phyloP scores from a whole-genome alignment of 2,888 invertebrate species.

The Meliscaeva auricollis region DNA sequence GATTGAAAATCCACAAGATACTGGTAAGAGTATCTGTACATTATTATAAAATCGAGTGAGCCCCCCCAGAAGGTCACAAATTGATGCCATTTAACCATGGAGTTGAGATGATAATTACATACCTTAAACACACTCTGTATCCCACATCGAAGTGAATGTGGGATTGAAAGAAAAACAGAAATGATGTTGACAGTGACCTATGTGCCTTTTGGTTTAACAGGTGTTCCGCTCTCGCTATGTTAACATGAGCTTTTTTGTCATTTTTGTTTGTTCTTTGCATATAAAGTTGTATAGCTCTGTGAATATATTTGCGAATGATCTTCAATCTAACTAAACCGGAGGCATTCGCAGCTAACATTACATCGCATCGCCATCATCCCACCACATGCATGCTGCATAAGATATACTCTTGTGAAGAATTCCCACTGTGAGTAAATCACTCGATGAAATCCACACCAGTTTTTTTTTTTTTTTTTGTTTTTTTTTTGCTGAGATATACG shows the following conservation, averaged over 20 bases:
- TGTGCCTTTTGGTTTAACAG: constrained; percentile 70
- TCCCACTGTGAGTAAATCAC: constrained; percentile 65
- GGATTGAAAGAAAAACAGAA: constrained; percentile 28
- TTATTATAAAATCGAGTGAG: constrained; percentile 65
- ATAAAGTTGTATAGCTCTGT: background rate
- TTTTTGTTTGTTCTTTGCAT: constrained; percentile 42
- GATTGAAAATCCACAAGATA: constrained; percentile 56
- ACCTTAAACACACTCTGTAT: constrained; percentile 35
- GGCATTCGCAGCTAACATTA: constrained; percentile 51
- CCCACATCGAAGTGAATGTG: constrained; percentile 56
- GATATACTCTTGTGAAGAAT: constrained; percentile 16
- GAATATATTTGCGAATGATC: constrained; percentile 15
- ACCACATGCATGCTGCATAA: background rate
- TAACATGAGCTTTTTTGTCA: constrained; percentile 52
- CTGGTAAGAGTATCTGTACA: background rate
- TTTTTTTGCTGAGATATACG: too few relatives aligned
- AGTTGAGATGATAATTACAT: constrained; percentile 73
- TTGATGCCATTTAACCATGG: constrained; percentile 72
- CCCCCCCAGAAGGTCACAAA: constrained; percentile 73
- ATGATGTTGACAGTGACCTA: constrained; percentile 75
- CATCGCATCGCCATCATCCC: constrained; percentile 44
- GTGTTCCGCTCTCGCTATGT: constrained; percentile 63
- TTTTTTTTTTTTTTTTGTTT: too few relatives aligned
- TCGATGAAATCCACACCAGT: constrained; percentile 59
- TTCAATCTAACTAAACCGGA: constrained; percentile 55